Evolutionary conservation across 1,140 invertebrate species (phyloP).

Genomic region (Cyclargus thomasi): DNA sequence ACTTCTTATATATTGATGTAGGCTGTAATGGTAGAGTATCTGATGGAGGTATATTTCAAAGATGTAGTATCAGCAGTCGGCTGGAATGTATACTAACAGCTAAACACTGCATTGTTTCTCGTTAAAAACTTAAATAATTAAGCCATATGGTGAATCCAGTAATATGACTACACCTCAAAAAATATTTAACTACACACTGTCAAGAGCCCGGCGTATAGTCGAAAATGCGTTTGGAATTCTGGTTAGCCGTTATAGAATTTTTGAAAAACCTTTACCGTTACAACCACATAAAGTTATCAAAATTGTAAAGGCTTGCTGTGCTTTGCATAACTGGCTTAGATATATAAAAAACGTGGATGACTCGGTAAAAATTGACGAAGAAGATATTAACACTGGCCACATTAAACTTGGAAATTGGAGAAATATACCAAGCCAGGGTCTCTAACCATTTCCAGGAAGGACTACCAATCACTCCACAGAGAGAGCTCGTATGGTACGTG

Average conservation of each 20-base stretch:
- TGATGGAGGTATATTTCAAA: too few relatives aligned
- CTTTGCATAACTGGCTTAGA: too few relatives aligned
- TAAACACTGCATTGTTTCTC: too few relatives aligned
- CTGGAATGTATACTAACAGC: too few relatives aligned
- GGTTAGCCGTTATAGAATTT: not conserved
- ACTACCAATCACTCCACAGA: not conserved
- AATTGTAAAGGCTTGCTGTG: not conserved
- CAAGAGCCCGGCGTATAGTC: not conserved
- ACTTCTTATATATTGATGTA: too few relatives aligned
- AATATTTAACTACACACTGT: not conserved
- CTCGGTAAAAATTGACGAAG: not conserved
- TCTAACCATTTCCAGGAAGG: not conserved
- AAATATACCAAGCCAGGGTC: not conserved
- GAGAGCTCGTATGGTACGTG: not conserved
- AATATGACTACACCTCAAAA: not conserved
- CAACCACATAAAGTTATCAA: not conserved
- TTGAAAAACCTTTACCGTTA: not conserved
- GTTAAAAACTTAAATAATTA: too few relatives aligned
- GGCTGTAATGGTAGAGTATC: too few relatives aligned
- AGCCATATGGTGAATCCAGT: too few relatives aligned
- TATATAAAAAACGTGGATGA: too few relatives aligned
- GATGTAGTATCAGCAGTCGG: too few relatives aligned
- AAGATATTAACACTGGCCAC: not conserved
- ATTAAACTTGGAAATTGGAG: conserved; percentile 1
- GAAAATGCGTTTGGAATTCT: not conserved